phyloP scores from a whole-genome alignment of 1,140 invertebrate species.

The Neodiprion pinetum region DNA sequence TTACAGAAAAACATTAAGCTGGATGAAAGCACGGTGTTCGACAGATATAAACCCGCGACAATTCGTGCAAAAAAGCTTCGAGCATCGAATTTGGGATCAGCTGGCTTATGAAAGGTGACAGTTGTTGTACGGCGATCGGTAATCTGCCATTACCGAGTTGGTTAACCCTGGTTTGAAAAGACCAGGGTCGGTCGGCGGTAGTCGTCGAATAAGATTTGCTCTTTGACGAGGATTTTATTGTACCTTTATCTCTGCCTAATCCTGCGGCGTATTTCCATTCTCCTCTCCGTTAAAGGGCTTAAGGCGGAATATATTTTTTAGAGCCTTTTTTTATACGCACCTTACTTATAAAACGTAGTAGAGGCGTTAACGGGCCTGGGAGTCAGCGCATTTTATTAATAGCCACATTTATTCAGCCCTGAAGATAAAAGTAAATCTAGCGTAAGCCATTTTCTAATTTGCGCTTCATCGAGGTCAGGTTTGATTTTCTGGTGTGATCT shows the following conservation, averaged over 20 bases:
- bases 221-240: slow-evolving; percentile 7
- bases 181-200: neutral
- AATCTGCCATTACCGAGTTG: neutral
- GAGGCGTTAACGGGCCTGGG: neutral
- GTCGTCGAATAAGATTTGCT: neutral
- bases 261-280: slow-evolving; percentile 4
- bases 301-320: slow-evolving; percentile 5
- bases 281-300: neutral
- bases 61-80: neutral
- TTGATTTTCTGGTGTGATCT: neutral
- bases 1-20: too few species aligned
- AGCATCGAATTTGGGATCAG: neutral
- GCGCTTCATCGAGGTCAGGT: neutral
- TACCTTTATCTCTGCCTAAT: neutral
- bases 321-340: neutral
- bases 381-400: neutral
- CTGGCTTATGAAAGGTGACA: neutral
- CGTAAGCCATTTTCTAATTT: neutral
- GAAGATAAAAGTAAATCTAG: neutral
- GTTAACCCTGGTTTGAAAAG: neutral
- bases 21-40: neutral
- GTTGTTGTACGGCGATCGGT: neutral
- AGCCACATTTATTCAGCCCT: neutral
- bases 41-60: neutral
- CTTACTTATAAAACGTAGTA: neutral